Conservation (phyloP, 2,797 vertebrate genomes). For the Austrolebias charrua region DNA sequence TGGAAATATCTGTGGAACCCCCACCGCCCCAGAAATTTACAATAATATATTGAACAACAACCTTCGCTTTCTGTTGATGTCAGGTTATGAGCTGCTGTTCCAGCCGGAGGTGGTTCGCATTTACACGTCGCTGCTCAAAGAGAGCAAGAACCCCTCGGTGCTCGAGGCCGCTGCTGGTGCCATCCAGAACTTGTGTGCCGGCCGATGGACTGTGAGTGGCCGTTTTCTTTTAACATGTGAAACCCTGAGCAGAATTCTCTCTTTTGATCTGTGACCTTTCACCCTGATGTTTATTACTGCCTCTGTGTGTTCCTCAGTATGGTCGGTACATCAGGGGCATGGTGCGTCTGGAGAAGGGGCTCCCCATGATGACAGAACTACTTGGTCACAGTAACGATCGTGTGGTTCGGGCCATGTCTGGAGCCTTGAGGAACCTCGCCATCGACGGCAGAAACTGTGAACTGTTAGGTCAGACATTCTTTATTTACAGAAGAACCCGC, state of each 20-base stretch:
- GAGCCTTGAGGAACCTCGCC: constrained; percentile 93
- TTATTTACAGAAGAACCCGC: background rate
- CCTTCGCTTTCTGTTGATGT: background rate
- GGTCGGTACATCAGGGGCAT: constrained; percentile 90
- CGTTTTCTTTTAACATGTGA: background rate
- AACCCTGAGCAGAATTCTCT: too few species aligned
- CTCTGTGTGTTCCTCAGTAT: constrained; percentile 75
- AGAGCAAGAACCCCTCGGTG: constrained; percentile 91
- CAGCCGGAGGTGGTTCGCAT: constrained; percentile 96
- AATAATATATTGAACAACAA: background rate
- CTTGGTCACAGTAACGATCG: constrained; percentile 88
- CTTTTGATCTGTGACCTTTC: too few species aligned
- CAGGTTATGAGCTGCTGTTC: constrained; percentile 95
- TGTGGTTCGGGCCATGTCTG: constrained; percentile 92
- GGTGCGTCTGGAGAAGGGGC: constrained; percentile 93
- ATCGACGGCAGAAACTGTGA: constrained; percentile 93
- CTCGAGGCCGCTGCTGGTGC: constrained; percentile 95
- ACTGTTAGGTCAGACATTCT: constrained; percentile 85
- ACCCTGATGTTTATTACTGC: background rate
- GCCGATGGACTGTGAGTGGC: constrained; percentile 90
- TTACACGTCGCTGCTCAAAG: constrained; percentile 92
- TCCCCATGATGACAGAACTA: constrained; percentile 93
- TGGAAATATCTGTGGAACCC: too few species aligned
- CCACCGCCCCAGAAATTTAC: too few species aligned
- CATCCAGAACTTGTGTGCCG: constrained; percentile 95